phyloP scores from a whole-genome alignment of 2,113 vertebrate genomes.

The Gymnarchus niloticus region DNA sequence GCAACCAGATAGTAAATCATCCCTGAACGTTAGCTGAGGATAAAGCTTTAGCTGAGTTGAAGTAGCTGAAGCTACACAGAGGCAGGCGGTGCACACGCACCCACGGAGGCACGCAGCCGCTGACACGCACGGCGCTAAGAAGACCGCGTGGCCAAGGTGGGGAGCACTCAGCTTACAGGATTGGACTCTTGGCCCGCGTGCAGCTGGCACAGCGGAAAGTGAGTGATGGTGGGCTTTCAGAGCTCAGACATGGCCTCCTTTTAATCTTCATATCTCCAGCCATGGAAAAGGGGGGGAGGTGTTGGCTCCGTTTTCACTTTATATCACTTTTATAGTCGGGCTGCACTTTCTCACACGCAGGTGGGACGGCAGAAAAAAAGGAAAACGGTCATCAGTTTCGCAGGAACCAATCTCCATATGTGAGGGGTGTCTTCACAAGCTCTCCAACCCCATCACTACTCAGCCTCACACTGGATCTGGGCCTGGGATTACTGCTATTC shows the following conservation, averaged over 20 bases:
- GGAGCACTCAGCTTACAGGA: too few relatives aligned
- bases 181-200: slow-evolving; percentile 22
- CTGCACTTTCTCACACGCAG: slow-evolving; percentile 31
- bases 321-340: slow-evolving; percentile 50
- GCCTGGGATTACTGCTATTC: too few relatives aligned
- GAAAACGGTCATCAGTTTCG: not conserved
- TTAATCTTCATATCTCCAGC: slow-evolving; percentile 55
- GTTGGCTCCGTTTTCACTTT: slow-evolving; percentile 52
- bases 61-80: not conserved
- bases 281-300: slow-evolving; percentile 34
- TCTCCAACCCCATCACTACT: not conserved
- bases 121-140: not conserved
- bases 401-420: slow-evolving; percentile 11
- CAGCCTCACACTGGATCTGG: not conserved
- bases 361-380: slow-evolving; percentile 26
- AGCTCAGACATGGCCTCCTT: slow-evolving; percentile 46
- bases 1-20: slow-evolving; percentile 6
- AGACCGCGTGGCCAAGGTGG: too few relatives aligned
- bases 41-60: not conserved
- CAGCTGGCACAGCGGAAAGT: slow-evolving; percentile 48
- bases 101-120: not conserved
- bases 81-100: not conserved
- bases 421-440: not conserved
- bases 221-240: slow-evolving; percentile 50
- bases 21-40: slow-evolving; percentile 20